A percentile compares a stretch with the other conserved stretches of the same genome.
phyloP scores from a whole-genome alignment of 2,113 vertebrate genomes.

The Xenus cinereus region DNA sequence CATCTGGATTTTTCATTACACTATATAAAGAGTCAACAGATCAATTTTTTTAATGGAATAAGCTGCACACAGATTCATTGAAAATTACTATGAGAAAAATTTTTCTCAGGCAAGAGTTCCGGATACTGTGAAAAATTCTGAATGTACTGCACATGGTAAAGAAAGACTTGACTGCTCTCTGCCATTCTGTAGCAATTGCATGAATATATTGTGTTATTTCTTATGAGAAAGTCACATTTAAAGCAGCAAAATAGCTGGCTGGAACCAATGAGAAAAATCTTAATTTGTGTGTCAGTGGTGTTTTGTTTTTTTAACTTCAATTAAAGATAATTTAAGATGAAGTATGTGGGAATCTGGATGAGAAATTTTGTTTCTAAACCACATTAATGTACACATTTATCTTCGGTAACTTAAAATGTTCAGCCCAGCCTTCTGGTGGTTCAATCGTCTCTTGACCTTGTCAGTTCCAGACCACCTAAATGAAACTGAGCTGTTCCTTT shows the following conservation, averaged over 20 bases:
- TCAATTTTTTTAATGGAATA: conserved; percentile 18
- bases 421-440: neutral
- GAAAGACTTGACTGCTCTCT: neutral
- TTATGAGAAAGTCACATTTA: neutral
- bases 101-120: neutral
- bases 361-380: neutral
- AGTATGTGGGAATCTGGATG: neutral
- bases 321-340: neutral
- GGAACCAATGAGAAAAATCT: neutral
- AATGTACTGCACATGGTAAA: neutral
- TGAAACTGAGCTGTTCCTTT: neutral
- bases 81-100: neutral
- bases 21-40: neutral
- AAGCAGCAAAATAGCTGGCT: neutral
- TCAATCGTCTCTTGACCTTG: neutral
- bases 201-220: neutral
- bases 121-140: neutral
- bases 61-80: neutral
- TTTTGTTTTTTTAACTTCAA: neutral
- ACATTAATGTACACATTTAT: neutral
- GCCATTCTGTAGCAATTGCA: neutral
- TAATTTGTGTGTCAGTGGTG: neutral
- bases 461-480: neutral
- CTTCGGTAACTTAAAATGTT: neutral
- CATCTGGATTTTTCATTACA: neutral